Evolutionary conservation across 2,113 vertebrate species (phyloP).

Genomic region (Pachycephala philippinensis): DNA sequence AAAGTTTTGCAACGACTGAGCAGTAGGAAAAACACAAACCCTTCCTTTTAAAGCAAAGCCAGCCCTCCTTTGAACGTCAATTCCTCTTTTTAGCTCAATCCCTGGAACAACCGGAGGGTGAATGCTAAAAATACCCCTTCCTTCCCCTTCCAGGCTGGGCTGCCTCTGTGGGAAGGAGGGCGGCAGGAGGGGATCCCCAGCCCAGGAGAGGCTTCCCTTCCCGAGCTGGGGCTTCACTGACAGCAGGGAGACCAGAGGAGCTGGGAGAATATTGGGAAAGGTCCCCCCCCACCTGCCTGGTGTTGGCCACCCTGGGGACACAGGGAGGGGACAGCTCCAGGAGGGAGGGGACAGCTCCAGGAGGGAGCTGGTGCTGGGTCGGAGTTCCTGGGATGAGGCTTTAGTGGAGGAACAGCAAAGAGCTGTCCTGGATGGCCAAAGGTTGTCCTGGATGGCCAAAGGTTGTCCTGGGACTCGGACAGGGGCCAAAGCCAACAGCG

Average conservation of each 20-base stretch:
- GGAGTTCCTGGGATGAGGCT: not conserved
- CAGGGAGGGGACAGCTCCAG: not conserved
- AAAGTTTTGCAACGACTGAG: not conserved
- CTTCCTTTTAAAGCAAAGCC: constrained; percentile 36
- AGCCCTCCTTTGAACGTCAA: not conserved
- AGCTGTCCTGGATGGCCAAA: not conserved
- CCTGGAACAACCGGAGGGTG: not conserved
- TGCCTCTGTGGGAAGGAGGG: not conserved
- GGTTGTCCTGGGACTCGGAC: fast-evolving
- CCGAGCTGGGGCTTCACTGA: not conserved
- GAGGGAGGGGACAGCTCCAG: not conserved
- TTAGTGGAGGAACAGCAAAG: not conserved
- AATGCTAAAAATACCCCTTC: constrained; percentile 30
- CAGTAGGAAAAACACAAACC: not conserved
- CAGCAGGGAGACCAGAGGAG: not conserved
- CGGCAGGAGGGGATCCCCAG: constrained; percentile 20
- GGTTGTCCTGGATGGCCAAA: not conserved
- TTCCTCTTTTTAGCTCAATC: constrained; percentile 29
- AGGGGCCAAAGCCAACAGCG: not conserved
- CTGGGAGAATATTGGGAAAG: fast-evolving
- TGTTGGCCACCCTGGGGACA: not conserved
- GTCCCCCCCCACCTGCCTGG: not conserved
- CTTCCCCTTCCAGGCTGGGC: not conserved
- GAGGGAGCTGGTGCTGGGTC: not conserved
- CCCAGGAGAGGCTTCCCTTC: not conserved